Conservation (phyloP, 1,140 invertebrate species). For the Dufourea novaeangliae region DNA sequence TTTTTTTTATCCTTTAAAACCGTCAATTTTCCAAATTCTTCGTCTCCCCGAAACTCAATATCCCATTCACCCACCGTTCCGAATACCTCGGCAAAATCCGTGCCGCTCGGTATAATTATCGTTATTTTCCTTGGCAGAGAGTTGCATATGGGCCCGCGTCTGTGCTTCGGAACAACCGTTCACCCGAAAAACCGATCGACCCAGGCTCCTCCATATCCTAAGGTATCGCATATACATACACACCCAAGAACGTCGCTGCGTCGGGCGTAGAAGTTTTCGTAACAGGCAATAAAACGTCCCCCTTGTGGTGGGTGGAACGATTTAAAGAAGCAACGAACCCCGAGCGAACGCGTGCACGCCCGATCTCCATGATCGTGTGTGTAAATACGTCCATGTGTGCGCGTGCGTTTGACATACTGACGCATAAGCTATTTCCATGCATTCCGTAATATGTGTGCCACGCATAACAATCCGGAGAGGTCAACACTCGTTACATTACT, state of each 20-base stretch:
- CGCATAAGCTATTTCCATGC: slow-evolving; percentile 68
- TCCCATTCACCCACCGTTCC: not conserved
- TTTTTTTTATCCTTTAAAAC: too few species aligned
- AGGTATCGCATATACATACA: not conserved
- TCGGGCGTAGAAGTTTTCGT: not conserved
- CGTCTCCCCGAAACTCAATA: not conserved
- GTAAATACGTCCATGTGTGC: too few species aligned
- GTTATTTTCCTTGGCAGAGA: not conserved
- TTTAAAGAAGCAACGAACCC: slow-evolving; percentile 52
- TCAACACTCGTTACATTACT: slow-evolving; percentile 62
- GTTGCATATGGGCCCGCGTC: too few species aligned
- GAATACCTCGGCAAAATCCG: not conserved
- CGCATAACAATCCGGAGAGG: slow-evolving; percentile 51
- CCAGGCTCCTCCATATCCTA: not conserved
- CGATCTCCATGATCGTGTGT: too few species aligned
- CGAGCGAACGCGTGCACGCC: not conserved
- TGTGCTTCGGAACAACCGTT: too few species aligned
- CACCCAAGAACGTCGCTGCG: not conserved
- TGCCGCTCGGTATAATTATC: not conserved
- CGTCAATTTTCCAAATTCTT: too few species aligned
- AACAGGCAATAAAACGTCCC: slow-evolving; percentile 2
- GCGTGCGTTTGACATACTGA: slow-evolving; percentile 50
- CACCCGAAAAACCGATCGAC: not conserved
- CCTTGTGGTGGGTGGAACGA: slow-evolving; percentile 18
- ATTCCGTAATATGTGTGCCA: slow-evolving; percentile 63